Conservation (phyloP, 1,140 invertebrate genomes). For the Lethocerus indicus region DNA sequence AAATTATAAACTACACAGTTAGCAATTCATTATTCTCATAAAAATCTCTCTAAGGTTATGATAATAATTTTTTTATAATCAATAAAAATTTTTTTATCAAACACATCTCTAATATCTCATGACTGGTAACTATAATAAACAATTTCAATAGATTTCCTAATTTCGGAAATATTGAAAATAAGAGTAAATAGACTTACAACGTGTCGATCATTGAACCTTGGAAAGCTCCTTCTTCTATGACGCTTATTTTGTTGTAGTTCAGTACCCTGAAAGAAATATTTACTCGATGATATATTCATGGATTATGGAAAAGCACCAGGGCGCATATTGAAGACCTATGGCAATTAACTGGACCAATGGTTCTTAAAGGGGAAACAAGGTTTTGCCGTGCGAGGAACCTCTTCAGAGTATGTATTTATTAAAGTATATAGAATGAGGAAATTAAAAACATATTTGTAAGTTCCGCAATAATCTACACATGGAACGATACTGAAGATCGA, state of each 20-base stretch:
- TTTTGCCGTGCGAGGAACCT: too few relatives aligned
- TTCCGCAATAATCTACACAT: too few relatives aligned
- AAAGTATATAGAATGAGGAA: too few relatives aligned
- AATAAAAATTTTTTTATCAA: background rate
- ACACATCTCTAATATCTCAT: background rate
- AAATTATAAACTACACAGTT: too few relatives aligned
- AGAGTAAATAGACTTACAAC: constrained; percentile 33
- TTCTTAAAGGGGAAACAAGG: too few relatives aligned
- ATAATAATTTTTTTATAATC: background rate
- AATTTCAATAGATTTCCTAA: background rate
- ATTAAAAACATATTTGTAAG: too few relatives aligned
- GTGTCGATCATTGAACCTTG: constrained; percentile 42
- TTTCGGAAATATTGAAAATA: background rate
- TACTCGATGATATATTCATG: background rate
- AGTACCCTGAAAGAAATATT: constrained; percentile 28
- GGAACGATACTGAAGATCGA: too few relatives aligned
- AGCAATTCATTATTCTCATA: background rate
- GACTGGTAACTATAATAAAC: background rate
- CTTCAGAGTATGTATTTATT: too few relatives aligned
- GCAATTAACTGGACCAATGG: too few relatives aligned
- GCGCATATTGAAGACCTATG: too few relatives aligned
- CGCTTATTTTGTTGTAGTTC: constrained; percentile 40
- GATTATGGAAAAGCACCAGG: too few relatives aligned
- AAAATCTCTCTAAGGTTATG: background rate
- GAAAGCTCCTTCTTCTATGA: constrained; percentile 41